phyloP scores from a whole-genome alignment of 2,797 vertebrate species.

The Chaunax sp. region DNA sequence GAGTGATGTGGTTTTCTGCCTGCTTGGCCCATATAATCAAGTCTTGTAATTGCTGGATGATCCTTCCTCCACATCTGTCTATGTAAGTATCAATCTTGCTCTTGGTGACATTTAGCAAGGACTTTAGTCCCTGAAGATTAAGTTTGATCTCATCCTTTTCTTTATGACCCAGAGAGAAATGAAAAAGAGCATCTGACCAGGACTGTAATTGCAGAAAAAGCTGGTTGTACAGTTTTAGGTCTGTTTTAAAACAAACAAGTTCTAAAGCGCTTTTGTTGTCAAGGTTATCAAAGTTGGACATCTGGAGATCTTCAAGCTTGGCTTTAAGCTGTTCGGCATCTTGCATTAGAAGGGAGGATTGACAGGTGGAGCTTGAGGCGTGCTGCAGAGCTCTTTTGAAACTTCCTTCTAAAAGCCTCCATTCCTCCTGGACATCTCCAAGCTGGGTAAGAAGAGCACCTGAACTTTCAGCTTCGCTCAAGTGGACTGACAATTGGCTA shows the following conservation, averaged over 20 bases:
- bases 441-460: conserved; percentile 86
- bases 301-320: conserved; percentile 75
- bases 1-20: conserved; percentile 72
- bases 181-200: conserved; percentile 80
- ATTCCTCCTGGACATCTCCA: conserved; percentile 85
- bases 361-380: conserved; percentile 75
- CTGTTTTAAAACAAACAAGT: conserved; percentile 71
- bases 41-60: conserved; percentile 82
- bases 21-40: conserved; percentile 86
- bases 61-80: conserved; percentile 39
- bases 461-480: conserved; percentile 85
- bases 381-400: conserved; percentile 83
- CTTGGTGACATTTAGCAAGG: conserved; percentile 74
- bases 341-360: conserved; percentile 78
- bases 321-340: conserved; percentile 75
- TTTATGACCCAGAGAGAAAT: conserved; percentile 85
- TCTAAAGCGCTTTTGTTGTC: conserved; percentile 57
- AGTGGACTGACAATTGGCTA: conserved; percentile 77
- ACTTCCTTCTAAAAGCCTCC: conserved; percentile 83
- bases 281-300: conserved; percentile 36
- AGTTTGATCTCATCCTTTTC: conserved; percentile 83
- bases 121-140: conserved; percentile 79
- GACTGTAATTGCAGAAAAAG: conserved; percentile 80
- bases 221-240: conserved; percentile 82
- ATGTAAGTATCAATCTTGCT: conserved; percentile 60